These are phyloP conservation scores for Aramus guarauna DNA, from an alignment of 2,113 vertebrate species.

Conservation along the genomic window DNA sequence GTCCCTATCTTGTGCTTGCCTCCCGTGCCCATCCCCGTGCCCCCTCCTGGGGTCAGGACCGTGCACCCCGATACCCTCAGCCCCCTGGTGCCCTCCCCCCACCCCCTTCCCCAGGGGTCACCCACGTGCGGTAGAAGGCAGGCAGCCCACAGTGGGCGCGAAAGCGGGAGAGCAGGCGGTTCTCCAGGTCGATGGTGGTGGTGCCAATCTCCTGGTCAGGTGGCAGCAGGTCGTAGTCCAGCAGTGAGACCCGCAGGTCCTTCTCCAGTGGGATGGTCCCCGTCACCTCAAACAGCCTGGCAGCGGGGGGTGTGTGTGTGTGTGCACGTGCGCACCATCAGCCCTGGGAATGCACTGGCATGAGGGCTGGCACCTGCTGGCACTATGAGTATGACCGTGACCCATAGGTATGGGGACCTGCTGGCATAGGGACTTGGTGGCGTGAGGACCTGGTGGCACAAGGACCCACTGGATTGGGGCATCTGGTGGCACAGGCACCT, in stretches of 20 bases:
- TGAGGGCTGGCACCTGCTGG: neutral
- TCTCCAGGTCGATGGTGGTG: constrained; percentile 76
- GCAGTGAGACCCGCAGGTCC: constrained; percentile 69
- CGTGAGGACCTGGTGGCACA: too few relatives aligned
- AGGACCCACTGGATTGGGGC: neutral
- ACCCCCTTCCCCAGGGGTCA: neutral
- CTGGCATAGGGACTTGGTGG: neutral
- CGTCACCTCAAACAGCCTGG: constrained; percentile 70
- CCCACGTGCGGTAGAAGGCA: constrained; percentile 62
- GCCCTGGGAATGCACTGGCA: rapidly evolving
- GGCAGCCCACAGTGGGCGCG: constrained; percentile 76
- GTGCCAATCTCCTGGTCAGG: constrained; percentile 71
- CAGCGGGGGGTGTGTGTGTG: rapidly evolving
- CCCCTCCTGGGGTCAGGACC: neutral
- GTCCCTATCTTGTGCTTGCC: too few relatives aligned
- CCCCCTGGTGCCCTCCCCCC: neutral
- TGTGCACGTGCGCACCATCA: too few relatives aligned
- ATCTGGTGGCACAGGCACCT: neutral
- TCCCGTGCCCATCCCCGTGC: neutral
- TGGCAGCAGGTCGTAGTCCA: constrained; percentile 69
- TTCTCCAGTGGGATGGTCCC: constrained; percentile 74
- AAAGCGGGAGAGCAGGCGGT: constrained; percentile 70
- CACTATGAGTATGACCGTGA: rapidly evolving
- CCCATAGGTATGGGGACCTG: neutral
- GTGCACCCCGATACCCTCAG: neutral